Evolutionary conservation across 2,888 invertebrate species (phyloP), one percentile per base, ranked within the genome.

Genomic region (Hartigia nigra): DNA sequence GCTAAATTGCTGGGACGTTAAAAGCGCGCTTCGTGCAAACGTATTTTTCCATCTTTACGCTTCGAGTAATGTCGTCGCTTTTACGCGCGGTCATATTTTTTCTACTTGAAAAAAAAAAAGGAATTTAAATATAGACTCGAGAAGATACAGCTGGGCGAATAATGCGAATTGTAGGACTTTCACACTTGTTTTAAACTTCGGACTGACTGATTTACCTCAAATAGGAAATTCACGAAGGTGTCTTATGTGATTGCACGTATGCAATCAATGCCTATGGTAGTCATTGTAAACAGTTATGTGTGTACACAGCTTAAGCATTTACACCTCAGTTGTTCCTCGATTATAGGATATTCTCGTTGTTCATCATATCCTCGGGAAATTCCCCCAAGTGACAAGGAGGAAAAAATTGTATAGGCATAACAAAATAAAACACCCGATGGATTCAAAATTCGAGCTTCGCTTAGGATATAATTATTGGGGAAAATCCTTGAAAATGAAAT

Each of bases 1-100:
- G 72, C 72, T 72, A 72, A 72, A 72, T 72, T 72, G 72, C 72
- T 9, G 72, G 31, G 31, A 34, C 72, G 34, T 72, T 72, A 72
- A 72, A 55, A 32, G 72, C 72, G 72, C 72, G 31, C 31, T 12
- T 34, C 72, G 55, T 9, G 72, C 72, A 31, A 72, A 72, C 31
- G 31, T 55, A 55, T 55, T 55, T 55, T 55, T 55, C 23, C 55
- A 23, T 2, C 55, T 55, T 55, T 55, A 55, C 55, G 55, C 55
- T 55, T 55, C 55, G 55, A 55, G 55, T 55, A 55, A 55, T 23
- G 55, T 23, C 55, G 55, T 55, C 23, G 55, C 23, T 55, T 55
- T 55, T 55, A 55, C 23, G 23, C 55, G 55, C 55, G 55, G 55
- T 55, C 55, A 2, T 55, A 55, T 39, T 14, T 55, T 1, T 14